Evolutionary conservation across 2,113 vertebrate species (phyloP), one percentile per base, ranked within the genome.

Genomic region (Myocastor coypus): DNA sequence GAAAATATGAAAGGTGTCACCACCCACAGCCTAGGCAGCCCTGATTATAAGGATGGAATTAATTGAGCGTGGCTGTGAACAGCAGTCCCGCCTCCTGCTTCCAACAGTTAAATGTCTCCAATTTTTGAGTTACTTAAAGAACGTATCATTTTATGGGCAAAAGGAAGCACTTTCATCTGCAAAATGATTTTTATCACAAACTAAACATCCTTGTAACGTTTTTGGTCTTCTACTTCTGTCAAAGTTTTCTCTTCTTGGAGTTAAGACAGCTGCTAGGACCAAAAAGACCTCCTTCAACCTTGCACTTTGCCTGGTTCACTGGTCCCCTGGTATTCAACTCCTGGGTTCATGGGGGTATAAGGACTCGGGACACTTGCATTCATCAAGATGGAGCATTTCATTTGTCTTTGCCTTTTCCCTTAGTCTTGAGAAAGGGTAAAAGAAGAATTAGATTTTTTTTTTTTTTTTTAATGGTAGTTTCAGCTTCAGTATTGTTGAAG

Each of bases 161-260:
- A 94, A 98, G 89, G 95, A 98, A 97, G 94, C 94, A 83, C 80
- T 97, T 89, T 97, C 92, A 97, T 88, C 88, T 95, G 94, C 69
- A 94, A 95, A 97, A 98, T 92, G 94, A 97, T 89, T 92, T 96
- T 97, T 84, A 97, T 92, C 94, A 88, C 94, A 96, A 96, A 97
- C 97, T 96, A 97, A 96, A 97, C 96, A 97, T 95, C 97, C 95
- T 95, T 93, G 93, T 97, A 96, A 92, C 92, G n/a, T 97, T 96
- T 98, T 93, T 68, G 92, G 80, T 96, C 96, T 95, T 97, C 32
- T 96, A 94, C 57, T 95, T 93, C 94, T 94, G 96, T 95, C 87
- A 89, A 68, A 92, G 52, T 92, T 85, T 69, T 95, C 93, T 97
- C 91, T 96, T 52, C 52, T 68, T 78, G 59, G 95, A 97, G 96